Evolutionary conservation across 2,113 vertebrate species (phyloP), one percentile per base, ranked within the genome.

Genomic region (Egretta garzetta): DNA sequence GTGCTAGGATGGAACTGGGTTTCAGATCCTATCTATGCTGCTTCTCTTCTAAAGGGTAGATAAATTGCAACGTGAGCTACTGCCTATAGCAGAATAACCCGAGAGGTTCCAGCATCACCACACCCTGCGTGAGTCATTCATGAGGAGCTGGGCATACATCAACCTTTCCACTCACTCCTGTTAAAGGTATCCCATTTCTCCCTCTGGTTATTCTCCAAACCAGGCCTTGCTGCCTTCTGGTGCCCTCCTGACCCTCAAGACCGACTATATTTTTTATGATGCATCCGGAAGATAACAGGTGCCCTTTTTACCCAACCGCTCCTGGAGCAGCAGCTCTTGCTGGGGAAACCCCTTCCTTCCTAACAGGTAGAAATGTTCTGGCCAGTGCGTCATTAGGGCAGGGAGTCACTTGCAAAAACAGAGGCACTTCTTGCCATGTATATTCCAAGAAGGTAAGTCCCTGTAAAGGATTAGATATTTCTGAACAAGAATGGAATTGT

Each of bases 11-110:
- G 55, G 93, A 93, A 86, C 63, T 74, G 47, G n/a, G 39, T 86
- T 80, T 95, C 84, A 88, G 94, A 94, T 97, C 1, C 0, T 92
- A 97, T 95, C 95, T 93, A 2, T 47, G 22, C 53, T 81, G 26
- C n/a, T 87, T 62, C 77, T 89, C 71, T 87, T 86, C 86, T 88
- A 56, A 95, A 79, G 52, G 37, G 58, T 62, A 94, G 74, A 87
- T 88, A 91, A 91, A 95, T 43, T 66, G n/a, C 73, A 66, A 28
- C 0, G 4, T 50, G 84, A 94, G 58, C 73, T 96, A 62, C 37
- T 88, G 80, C 80, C 66, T 76, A 55, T 93, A 75, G 83, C 70
- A 80, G 88, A 79, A 72, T 52, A 81, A 79, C 17, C 21, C 1
- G 10, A 66, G 80, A 80, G 9, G 41, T 87, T 92, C 80, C 66